Evolutionary conservation across 1,140 invertebrate genomes (phyloP).

Genomic region (Cotesia vestalis): DNA sequence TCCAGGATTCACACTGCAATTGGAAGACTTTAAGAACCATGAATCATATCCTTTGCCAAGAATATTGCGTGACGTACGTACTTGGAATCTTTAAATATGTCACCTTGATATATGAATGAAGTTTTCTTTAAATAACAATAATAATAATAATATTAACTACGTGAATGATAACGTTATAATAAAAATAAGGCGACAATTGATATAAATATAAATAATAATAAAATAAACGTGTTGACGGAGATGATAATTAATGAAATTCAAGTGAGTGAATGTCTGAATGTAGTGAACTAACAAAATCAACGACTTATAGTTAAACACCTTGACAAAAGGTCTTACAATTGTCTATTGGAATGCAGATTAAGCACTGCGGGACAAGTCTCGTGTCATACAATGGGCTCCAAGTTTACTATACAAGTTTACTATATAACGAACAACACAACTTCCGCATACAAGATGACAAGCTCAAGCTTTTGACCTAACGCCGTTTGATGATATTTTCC

Average conservation of each 20-base stretch:
- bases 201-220: no score
- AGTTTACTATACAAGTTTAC: background rate
- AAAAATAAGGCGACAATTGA: no score
- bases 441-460: slow-evolving; percentile 8
- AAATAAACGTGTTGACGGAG: no score
- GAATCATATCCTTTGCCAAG: slow-evolving; percentile 15
- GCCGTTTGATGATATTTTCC: no score
- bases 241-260: no score
- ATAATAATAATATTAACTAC: no score
- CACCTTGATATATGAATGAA: background rate
- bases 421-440: slow-evolving; percentile 5
- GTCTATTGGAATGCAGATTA: slow-evolving; percentile 17
- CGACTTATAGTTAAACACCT: slow-evolving; percentile 14
- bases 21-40: slow-evolving; percentile 6
- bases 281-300: background rate
- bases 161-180: no score
- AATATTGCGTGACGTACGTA: slow-evolving; percentile 5
- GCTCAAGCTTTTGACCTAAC: no score
- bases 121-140: background rate
- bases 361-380: slow-evolving; percentile 12
- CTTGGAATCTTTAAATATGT: background rate
- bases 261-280: background rate
- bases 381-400: slow-evolving; percentile 1
- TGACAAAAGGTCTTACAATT: slow-evolving; percentile 7
- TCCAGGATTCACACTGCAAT: background rate